These are phyloP conservation scores for Spea multiplicata DNA, from an alignment of 2,113 vertebrate species.

Conservation along the genomic window DNA sequence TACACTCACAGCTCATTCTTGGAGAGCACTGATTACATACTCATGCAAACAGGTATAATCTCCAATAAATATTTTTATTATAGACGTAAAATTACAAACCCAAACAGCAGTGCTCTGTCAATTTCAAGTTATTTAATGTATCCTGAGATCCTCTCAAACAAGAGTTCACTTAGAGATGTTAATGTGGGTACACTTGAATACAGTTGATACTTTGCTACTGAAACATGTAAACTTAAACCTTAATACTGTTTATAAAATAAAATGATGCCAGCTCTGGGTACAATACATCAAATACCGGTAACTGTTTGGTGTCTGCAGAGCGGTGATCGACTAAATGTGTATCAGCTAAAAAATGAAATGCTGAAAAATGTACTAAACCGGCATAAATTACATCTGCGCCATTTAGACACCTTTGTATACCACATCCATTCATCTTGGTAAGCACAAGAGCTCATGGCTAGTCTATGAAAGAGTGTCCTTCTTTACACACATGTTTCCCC, in stretches of 20 bases:
- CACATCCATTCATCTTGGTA: too few relatives aligned
- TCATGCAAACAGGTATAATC: constrained; percentile 11
- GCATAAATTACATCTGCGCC: too few relatives aligned
- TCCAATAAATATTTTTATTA: constrained; percentile 34
- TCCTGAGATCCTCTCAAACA: constrained; percentile 2
- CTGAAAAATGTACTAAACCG: too few relatives aligned
- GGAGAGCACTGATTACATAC: not conserved
- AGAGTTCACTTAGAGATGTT: not conserved
- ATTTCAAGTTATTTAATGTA: constrained; percentile 18
- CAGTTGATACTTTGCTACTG: not conserved
- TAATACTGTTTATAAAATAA: not conserved
- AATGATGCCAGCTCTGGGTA: constrained; percentile 1
- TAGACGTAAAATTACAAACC: constrained; percentile 9
- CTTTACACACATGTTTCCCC: too few relatives aligned
- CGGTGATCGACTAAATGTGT: not conserved
- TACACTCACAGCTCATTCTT: constrained; percentile 10
- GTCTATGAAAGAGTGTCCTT: too few relatives aligned
- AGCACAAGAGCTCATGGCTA: too few relatives aligned
- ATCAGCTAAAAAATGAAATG: too few relatives aligned
- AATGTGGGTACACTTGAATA: constrained; percentile 21
- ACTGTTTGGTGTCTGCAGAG: constrained; percentile 36
- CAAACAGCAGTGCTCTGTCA: not conserved
- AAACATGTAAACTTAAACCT: constrained; percentile 19
- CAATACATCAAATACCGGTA: constrained; percentile 1
- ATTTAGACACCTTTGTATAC: too few relatives aligned